Evolutionary conservation across 2,797 vertebrate genomes (phyloP).

Genomic region (Enteromius unitaeniatus): DNA sequence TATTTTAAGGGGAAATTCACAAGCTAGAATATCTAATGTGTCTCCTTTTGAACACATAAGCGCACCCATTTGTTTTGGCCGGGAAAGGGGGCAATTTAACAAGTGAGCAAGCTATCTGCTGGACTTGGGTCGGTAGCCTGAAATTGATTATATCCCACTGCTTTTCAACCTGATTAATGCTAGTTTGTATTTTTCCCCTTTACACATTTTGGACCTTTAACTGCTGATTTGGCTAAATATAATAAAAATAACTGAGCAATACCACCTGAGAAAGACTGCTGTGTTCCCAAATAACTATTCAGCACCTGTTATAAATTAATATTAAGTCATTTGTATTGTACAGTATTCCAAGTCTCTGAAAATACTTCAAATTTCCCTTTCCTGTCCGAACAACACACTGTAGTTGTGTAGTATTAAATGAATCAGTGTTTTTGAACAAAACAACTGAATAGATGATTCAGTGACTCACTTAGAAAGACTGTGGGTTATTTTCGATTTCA

Average conservation of each 20-base stretch:
- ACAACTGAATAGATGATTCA: neutral
- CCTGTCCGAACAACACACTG: neutral
- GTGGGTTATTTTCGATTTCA: neutral
- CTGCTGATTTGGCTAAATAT: neutral
- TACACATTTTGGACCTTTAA: slow-evolving; percentile 9
- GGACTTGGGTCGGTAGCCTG: neutral
- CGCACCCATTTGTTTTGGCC: slow-evolving; percentile 15
- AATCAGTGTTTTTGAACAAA: neutral
- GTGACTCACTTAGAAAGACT: neutral
- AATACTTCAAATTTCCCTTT: neutral
- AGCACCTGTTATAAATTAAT: neutral
- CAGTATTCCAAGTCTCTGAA: neutral
- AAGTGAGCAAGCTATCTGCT: slow-evolving; percentile 22
- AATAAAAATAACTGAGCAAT: neutral
- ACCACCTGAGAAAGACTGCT: neutral
- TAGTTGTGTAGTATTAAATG: neutral
- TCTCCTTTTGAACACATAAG: slow-evolving; percentile 35
- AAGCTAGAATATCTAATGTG: slow-evolving; percentile 37
- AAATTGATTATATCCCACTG: slow-evolving; percentile 12
- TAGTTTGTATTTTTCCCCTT: neutral
- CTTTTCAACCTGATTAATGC: slow-evolving; percentile 26
- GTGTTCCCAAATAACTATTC: neutral
- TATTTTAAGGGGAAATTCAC: slow-evolving; percentile 43
- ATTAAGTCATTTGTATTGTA: neutral
- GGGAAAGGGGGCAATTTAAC: slow-evolving; percentile 8